Evolutionary conservation across 2,888 invertebrate species (phyloP).

Genomic region (Agonum fuliginosum): DNA sequence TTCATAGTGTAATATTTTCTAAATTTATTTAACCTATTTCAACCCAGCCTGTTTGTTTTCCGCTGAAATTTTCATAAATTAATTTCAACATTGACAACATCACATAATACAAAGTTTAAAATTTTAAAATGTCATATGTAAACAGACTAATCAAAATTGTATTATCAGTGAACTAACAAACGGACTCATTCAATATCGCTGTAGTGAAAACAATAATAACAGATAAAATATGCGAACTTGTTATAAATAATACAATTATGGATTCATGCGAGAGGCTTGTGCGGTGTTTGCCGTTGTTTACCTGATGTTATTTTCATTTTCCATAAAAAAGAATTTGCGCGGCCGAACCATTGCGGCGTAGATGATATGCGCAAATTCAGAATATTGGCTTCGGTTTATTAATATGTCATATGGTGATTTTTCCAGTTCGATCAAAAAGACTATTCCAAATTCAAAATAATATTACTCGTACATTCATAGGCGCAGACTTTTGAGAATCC

Average conservation of each 20-base stretch:
- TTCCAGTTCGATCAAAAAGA: background rate
- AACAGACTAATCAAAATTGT: conserved; percentile 41
- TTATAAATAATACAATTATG: conserved; percentile 32
- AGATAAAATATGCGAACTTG: conserved; percentile 37
- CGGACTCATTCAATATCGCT: conserved; percentile 30
- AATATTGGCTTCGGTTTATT: too few species aligned
- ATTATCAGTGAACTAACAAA: conserved; percentile 43
- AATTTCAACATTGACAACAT: conserved; percentile 46
- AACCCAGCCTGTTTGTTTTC: conserved; percentile 30
- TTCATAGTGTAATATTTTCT: conserved; percentile 27
- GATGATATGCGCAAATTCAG: too few species aligned
- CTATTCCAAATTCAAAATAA: too few species aligned
- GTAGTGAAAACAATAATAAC: conserved; percentile 37
- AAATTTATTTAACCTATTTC: conserved; percentile 40
- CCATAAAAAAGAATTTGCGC: conserved; percentile 10
- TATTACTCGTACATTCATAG: too few species aligned
- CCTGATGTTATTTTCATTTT: background rate
- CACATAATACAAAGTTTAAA: conserved; percentile 42
- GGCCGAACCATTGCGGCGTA: background rate
- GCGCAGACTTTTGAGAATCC: too few species aligned
- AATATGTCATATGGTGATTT: background rate
- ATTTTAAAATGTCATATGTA: conserved; percentile 43
- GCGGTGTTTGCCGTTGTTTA: conserved; percentile 4
- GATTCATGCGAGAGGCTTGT: background rate
- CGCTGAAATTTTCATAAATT: conserved; percentile 37